A percentile compares a stretch with the other conserved stretches of the same genome.
Evolutionary conservation across 2,888 invertebrate species (phyloP).

Genomic region (Junonia oenone): DNA sequence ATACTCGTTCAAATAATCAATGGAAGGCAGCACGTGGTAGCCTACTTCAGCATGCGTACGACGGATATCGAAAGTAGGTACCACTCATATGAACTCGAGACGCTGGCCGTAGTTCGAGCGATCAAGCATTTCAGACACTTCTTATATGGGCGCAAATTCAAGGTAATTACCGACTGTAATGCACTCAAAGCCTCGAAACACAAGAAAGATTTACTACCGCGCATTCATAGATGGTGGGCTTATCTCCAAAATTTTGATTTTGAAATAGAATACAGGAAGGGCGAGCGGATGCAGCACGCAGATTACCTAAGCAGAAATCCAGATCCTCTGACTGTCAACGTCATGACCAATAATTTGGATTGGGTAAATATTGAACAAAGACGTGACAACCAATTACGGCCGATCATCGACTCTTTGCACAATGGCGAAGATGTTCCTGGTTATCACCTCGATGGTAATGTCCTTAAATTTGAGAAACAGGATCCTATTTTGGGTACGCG

Average conservation of each 20-base stretch:
- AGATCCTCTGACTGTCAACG: constrained; percentile 17
- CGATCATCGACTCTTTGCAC: constrained; percentile 15
- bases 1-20: neutral
- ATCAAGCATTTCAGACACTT: neutral
- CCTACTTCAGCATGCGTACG: neutral
- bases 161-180: neutral
- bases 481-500: neutral
- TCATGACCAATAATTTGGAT: constrained; percentile 26
- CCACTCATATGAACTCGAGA: neutral
- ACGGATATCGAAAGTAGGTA: neutral
- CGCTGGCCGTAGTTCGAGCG: neutral
- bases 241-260: neutral
- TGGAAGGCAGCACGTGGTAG: neutral
- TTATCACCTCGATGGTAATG: constrained; percentile 14
- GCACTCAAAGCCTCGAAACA: neutral
- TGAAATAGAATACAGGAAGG: constrained; percentile 22
- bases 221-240: neutral
- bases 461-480: neutral
- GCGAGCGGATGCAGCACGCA: constrained; percentile 21
- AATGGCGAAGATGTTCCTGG: constrained; percentile 1
- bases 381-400: constrained; percentile 13
- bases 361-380: constrained; percentile 34
- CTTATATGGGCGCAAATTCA: neutral
- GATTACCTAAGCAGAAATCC: constrained; percentile 33
- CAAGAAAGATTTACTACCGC: neutral